Conservation (phyloP, 2,113 vertebrate genomes). For the Pseudorasbora parva region DNA sequence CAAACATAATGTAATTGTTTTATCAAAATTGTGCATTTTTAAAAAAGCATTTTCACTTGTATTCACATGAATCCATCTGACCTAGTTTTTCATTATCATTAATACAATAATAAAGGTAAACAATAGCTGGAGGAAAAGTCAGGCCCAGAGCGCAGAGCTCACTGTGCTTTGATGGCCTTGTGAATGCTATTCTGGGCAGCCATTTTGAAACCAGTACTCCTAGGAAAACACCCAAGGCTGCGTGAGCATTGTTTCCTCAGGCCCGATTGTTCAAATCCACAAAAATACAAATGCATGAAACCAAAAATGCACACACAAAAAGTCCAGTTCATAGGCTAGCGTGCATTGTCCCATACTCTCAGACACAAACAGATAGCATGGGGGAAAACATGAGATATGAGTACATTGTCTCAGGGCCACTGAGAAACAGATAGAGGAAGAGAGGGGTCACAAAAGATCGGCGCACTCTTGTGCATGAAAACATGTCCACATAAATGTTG, state of each 20-base stretch:
- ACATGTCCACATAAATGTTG: not conserved
- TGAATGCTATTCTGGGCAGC: slow-evolving; percentile 46
- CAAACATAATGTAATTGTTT: not conserved
- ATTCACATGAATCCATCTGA: not conserved
- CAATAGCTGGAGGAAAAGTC: slow-evolving; percentile 18
- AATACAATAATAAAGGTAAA: slow-evolving; percentile 7
- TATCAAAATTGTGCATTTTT: not conserved
- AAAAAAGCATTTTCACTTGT: not conserved
- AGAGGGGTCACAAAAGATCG: slow-evolving; percentile 16
- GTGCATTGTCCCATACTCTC: not conserved
- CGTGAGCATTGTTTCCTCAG: slow-evolving; percentile 60
- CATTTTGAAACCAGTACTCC: slow-evolving; percentile 46
- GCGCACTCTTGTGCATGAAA: not conserved
- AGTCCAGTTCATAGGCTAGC: not conserved
- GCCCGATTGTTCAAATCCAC: not conserved
- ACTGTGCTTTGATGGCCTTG: slow-evolving; percentile 50
- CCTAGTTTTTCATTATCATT: slow-evolving; percentile 8
- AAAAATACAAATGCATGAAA: slow-evolving; percentile 18
- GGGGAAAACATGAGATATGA: slow-evolving; percentile 53
- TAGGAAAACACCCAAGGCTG: slow-evolving; percentile 65
- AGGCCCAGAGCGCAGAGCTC: not conserved
- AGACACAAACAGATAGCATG: not conserved
- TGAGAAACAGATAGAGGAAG: slow-evolving; percentile 61
- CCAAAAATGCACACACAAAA: not conserved
- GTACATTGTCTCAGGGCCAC: slow-evolving; percentile 59